Evolutionary conservation across 1,140 invertebrate genomes (phyloP).

Genomic region (Scaptodrosophila lebanonensis): DNA sequence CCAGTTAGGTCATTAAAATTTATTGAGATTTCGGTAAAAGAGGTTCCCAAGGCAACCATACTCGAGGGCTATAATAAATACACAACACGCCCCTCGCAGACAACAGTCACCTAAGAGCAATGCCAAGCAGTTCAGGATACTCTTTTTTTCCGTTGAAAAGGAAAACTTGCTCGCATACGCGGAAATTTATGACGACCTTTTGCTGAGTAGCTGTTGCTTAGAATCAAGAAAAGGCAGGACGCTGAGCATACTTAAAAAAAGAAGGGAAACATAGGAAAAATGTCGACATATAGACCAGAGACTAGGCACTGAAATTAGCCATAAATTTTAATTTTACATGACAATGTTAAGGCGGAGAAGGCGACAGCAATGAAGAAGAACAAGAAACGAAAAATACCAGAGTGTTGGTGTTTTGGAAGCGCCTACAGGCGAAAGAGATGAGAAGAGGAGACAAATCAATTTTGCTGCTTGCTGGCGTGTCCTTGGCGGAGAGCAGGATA

Average conservation of each 20-base stretch:
- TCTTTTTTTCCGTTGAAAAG: conserved; percentile 4
- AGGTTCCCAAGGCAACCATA: too few species aligned
- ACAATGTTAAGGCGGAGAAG: conserved; percentile 47
- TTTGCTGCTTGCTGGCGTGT: conserved; percentile 23
- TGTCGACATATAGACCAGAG: conserved; percentile 31
- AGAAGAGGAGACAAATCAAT: conserved; percentile 35
- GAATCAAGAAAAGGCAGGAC: neutral
- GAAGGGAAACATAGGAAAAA: conserved; percentile 11
- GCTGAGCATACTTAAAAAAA: conserved; percentile 23
- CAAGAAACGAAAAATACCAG: conserved; percentile 1
- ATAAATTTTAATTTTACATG: conserved; percentile 76
- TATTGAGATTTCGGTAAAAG: too few species aligned
- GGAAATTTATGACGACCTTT: conserved; percentile 14
- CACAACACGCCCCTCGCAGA: too few species aligned
- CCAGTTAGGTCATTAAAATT: too few species aligned
- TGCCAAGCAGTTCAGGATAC: too few species aligned
- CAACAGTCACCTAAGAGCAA: too few species aligned
- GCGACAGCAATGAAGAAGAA: conserved; percentile 12
- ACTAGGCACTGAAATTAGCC: conserved; percentile 68
- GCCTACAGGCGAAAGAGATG: conserved; percentile 23
- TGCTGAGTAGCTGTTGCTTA: neutral
- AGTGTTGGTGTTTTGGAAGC: conserved; percentile 13
- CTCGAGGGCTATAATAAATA: too few species aligned
- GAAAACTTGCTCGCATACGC: conserved; percentile 10
- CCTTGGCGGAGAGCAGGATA: conserved; percentile 34